A percentile compares a stretch with the other conserved stretches of the same genome.
phyloP scores from a whole-genome alignment of 2,797 vertebrate species.

The Pygocentrus nattereri region DNA sequence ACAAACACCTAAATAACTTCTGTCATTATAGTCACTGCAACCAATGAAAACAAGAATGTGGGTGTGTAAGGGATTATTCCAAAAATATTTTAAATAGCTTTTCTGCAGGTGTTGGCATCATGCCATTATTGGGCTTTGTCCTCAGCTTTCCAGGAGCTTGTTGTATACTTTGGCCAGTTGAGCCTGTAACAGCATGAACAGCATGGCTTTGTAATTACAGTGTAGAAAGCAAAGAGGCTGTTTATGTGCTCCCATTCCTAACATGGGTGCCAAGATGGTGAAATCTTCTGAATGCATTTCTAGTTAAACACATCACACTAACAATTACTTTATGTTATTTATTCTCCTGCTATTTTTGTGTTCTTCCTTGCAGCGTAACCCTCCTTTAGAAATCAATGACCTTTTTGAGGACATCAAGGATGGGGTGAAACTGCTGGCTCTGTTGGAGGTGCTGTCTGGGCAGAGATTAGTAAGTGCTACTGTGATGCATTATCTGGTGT shows the following conservation, averaged over 20 bases:
- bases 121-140: constrained; percentile 10
- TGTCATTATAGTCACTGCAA: not conserved
- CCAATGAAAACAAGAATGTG: not conserved
- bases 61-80: not conserved
- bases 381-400: constrained; percentile 90
- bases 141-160: constrained; percentile 15
- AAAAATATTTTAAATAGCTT: not conserved
- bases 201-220: constrained; percentile 39
- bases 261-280: constrained; percentile 12
- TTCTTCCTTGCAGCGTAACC: constrained; percentile 83
- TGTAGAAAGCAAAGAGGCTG: constrained; percentile 27
- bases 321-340: not conserved
- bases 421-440: constrained; percentile 92
- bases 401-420: constrained; percentile 99
- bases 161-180: constrained; percentile 6
- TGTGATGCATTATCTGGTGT: constrained; percentile 20
- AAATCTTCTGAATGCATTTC: constrained; percentile 2
- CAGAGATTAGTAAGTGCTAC: constrained; percentile 90
- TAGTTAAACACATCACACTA: constrained; percentile 26
- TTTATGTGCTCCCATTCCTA: constrained; percentile 23
- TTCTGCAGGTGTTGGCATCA: not conserved
- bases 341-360: constrained; percentile 23
- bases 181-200: constrained; percentile 32
- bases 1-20: not conserved
- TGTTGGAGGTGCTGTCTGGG: constrained; percentile 95